Evolutionary conservation across 2,113 vertebrate genomes (phyloP).

Genomic region (Microtus montanus): DNA sequence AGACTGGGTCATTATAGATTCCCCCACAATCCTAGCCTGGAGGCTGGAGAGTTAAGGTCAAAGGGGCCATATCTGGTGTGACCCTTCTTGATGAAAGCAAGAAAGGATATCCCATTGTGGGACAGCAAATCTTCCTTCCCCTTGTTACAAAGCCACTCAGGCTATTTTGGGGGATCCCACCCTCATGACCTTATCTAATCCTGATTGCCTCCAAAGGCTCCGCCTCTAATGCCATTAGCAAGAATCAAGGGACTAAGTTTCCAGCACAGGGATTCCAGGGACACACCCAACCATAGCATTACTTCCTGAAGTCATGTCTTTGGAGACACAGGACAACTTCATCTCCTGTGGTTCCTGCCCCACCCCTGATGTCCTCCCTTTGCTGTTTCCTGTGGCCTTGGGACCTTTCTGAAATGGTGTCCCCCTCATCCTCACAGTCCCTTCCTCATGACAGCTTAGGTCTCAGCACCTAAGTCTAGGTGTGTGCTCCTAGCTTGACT

Average conservation of each 20-base stretch:
- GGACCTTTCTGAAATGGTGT: neutral
- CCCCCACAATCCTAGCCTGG: neutral
- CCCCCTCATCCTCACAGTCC: neutral
- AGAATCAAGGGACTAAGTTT: neutral
- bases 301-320: neutral
- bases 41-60: neutral
- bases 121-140: neutral
- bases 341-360: neutral
- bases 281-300: neutral
- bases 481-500: neutral
- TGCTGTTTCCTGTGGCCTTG: neutral
- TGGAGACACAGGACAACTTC: neutral
- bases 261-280: neutral
- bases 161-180: neutral
- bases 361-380: neutral
- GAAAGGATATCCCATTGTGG: neutral
- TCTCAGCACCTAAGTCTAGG: neutral
- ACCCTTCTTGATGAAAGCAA: neutral
- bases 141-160: neutral
- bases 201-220: neutral
- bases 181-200: neutral
- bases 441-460: neutral
- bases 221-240: neutral
- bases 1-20: neutral
- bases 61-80: neutral